These are phyloP conservation scores for Aldrovandia affinis DNA, from an alignment of 2,797 vertebrate species.

Conservation along the genomic window DNA sequence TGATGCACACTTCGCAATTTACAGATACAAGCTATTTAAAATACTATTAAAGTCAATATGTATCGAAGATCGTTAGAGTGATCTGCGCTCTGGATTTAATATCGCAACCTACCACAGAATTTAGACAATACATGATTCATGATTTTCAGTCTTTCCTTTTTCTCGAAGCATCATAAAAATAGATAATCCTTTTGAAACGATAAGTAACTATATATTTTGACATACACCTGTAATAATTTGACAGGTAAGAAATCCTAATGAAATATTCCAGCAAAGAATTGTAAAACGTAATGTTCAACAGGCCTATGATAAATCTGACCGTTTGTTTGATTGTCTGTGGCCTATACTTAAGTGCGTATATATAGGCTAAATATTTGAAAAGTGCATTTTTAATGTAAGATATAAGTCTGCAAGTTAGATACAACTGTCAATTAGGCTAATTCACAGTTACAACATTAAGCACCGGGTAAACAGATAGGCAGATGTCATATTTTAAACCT, in stretches of 20 bases:
- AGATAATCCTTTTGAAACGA: neutral
- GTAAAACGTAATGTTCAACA: neutral
- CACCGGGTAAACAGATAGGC: neutral
- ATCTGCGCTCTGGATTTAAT: neutral
- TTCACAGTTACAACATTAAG: neutral
- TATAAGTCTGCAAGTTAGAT: neutral
- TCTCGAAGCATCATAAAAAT: neutral
- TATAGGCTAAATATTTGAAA: neutral
- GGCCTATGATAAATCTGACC: neutral
- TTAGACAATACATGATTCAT: neutral
- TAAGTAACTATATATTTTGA: neutral
- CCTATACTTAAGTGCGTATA: neutral
- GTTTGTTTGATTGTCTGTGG: neutral
- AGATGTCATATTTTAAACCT: too few species aligned
- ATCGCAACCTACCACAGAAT: neutral
- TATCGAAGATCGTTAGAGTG: neutral
- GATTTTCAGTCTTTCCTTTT: neutral
- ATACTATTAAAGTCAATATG: slow-evolving; percentile 15
- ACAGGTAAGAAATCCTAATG: neutral
- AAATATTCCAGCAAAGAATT: neutral
- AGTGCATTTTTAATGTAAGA: neutral
- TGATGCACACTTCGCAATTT: neutral
- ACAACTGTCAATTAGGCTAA: neutral
- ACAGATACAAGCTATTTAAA: neutral
- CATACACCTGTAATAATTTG: neutral